phyloP scores from a whole-genome alignment of 2,888 invertebrate species.

The Erannis defoliaria region DNA sequence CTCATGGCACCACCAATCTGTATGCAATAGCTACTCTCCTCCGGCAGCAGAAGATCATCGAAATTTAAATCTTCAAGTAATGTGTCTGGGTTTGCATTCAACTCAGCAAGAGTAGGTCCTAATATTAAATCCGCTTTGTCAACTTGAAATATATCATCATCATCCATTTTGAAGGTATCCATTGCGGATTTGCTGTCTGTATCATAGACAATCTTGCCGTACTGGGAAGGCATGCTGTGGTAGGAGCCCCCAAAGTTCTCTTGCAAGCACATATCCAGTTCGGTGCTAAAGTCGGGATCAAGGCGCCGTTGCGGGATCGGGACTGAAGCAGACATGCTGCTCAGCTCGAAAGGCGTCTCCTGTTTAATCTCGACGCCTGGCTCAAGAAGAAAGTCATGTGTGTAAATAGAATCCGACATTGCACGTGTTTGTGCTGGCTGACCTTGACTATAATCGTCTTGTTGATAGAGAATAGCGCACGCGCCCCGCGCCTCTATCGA shows the following conservation, averaged over 20 bases:
- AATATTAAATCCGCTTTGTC: slow-evolving; percentile 95
- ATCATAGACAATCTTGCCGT: slow-evolving; percentile 74
- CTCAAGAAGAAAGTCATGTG: slow-evolving; percentile 88
- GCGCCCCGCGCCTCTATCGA: slow-evolving; percentile 82
- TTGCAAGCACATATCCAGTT: slow-evolving; percentile 85
- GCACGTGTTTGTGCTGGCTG: slow-evolving; percentile 83
- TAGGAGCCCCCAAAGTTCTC: slow-evolving; percentile 77
- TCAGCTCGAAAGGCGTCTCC: slow-evolving; percentile 83
- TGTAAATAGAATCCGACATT: slow-evolving; percentile 89
- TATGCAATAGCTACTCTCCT: slow-evolving; percentile 88
- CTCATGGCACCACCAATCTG: slow-evolving; percentile 83
- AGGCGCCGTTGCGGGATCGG: slow-evolving; percentile 87
- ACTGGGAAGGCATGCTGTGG: slow-evolving; percentile 75
- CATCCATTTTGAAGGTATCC: slow-evolving; percentile 92
- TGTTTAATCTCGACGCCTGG: slow-evolving; percentile 88
- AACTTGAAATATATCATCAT: slow-evolving; percentile 95
- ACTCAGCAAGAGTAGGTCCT: slow-evolving; percentile 93
- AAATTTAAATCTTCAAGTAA: slow-evolving; percentile 94
- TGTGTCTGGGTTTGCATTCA: slow-evolving; percentile 94
- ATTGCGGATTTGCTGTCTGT: slow-evolving; percentile 78
- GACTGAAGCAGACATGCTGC: slow-evolving; percentile 86
- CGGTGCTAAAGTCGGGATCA: slow-evolving; percentile 84
- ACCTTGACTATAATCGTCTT: slow-evolving; percentile 84
- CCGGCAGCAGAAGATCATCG: slow-evolving; percentile 92
- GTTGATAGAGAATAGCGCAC: slow-evolving; percentile 83